Base-by-base conservation (phyloP, 2,797 vertebrate genomes). In the Mormyrops attenuatus region DNA sequence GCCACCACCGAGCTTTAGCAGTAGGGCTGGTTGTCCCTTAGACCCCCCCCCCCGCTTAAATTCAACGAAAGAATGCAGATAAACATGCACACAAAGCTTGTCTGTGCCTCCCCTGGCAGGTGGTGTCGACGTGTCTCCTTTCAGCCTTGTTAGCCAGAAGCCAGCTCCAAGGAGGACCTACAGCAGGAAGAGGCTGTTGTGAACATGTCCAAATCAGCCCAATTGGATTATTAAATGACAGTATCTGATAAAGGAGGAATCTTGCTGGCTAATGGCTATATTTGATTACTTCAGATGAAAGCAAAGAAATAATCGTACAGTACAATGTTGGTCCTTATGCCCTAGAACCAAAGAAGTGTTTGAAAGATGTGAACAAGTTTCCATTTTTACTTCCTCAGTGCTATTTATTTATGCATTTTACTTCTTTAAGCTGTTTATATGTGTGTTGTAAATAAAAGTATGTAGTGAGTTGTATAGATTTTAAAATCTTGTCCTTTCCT, bases 161-260 rank as follows among this genome's bases (percentile, higher is more conserved):
- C 93, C 80, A 1, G 90, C 91, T 69, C 87, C 94, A 38, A 93
- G 93, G 90, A 96, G 93, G 92, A 96, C 93, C 20, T 97, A 96
- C 91, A 97, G 96, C 47, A 95, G 98, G 91, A 99, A 98, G 94
- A 97, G 97, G 90, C 95, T 98, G 5, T 22, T 88, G n/a, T 66
- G 87, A 88, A 5, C 13, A 9, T n/a, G 8, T 4, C n/a, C 15
- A 2, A 2, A 3, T 87, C 26, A 20, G 11, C n/a, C 11, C 26
- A 0, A 8, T 20, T 15, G 4, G 50, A 20, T 52, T 22, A 20
- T 80, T 85, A 50, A n/a, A 85, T 86, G 8, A 17, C 49, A 4
- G 38, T 22, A 85, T 85, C 47, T 85, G 3, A 52, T 26, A 53
- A 11, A 53, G 49, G 15, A 41, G 34, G 30, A 77, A 41, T 77